Evolutionary conservation across 35 echinoderm and acorn worm species (phyloP).

Genomic region (Apostichopus parvimensis): DNA sequence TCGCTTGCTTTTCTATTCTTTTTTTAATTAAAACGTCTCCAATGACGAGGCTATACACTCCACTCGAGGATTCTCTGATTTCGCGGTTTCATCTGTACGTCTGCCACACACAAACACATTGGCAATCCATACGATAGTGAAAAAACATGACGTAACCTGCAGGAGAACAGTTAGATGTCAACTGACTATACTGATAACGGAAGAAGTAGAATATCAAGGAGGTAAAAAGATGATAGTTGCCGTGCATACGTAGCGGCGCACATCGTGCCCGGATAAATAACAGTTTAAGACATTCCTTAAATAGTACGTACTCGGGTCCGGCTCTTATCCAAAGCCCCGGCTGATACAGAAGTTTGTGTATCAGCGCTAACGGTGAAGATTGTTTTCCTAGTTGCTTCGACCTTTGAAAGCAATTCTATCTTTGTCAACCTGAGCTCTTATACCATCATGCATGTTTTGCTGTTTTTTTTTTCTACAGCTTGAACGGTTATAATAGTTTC

Average conservation of each 20-base stretch:
- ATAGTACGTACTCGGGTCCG: background rate
- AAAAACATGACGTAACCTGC: too few relatives aligned
- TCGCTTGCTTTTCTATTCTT: background rate
- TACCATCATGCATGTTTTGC: too few relatives aligned
- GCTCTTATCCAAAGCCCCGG: background rate
- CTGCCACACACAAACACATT: background rate
- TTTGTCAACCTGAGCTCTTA: too few relatives aligned
- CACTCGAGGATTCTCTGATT: background rate
- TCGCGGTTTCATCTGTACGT: constrained; percentile 16
- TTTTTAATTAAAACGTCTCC: constrained; percentile 19
- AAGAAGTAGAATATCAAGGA: background rate
- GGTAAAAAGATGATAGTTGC: background rate
- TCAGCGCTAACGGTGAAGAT: background rate
- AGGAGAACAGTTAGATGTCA: too few relatives aligned
- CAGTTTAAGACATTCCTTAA: constrained; percentile 42
- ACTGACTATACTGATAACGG: background rate
- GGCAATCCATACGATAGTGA: background rate
- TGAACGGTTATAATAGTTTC: too few relatives aligned
- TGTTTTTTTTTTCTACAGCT: too few relatives aligned
- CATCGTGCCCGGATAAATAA: constrained; percentile 27
- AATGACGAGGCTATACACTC: too few relatives aligned
- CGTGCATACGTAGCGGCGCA: background rate
- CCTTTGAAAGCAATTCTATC: too few relatives aligned
- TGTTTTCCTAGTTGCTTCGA: too few relatives aligned
- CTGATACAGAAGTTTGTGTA: background rate